Conservation (phyloP, 2,113 vertebrate genomes). For the Tachysurus vachellii region DNA sequence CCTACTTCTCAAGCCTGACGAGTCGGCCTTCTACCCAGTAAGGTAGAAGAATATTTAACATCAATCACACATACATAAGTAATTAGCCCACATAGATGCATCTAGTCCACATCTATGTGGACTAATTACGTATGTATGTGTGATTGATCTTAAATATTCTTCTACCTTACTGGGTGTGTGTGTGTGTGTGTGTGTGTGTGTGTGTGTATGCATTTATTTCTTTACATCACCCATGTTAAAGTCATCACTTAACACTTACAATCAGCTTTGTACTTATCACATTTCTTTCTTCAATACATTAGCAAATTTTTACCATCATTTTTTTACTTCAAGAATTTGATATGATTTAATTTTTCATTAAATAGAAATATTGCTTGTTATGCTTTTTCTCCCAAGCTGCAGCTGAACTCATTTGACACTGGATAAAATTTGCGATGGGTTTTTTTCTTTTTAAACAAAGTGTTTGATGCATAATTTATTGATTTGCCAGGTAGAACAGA, state of each 20-base stretch:
- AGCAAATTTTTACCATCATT: neutral
- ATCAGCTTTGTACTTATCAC: neutral
- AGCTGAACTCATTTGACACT: slow-evolving; percentile 41
- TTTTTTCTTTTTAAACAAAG: slow-evolving; percentile 43
- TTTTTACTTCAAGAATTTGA: slow-evolving; percentile 5
- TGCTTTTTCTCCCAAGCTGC: slow-evolving; percentile 37
- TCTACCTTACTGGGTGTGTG: neutral
- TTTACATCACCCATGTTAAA: slow-evolving; percentile 3
- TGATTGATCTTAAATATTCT: slow-evolving; percentile 26
- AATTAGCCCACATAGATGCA: too few species aligned
- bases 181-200: slow-evolving; percentile 25
- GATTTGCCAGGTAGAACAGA: slow-evolving; percentile 37
- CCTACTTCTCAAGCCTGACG: slow-evolving; percentile 23
- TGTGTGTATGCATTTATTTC: slow-evolving; percentile 15
- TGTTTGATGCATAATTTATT: slow-evolving; percentile 58
- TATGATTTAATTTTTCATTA: slow-evolving; percentile 40
- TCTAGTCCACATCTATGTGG: slow-evolving; percentile 16
- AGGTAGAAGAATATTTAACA: too few species aligned
- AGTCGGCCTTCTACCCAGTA: too few species aligned
- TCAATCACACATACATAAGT: too few species aligned
- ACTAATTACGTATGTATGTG: slow-evolving; percentile 19
- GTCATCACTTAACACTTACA: neutral
- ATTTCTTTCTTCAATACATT: neutral
- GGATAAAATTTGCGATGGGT: slow-evolving; percentile 42
- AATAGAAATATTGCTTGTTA: slow-evolving; percentile 50